Percentiles rank a stretch among this genome's conserved stretches.
Conservation (phyloP, 2,888 invertebrate species). For the Poecilus cupreus region DNA sequence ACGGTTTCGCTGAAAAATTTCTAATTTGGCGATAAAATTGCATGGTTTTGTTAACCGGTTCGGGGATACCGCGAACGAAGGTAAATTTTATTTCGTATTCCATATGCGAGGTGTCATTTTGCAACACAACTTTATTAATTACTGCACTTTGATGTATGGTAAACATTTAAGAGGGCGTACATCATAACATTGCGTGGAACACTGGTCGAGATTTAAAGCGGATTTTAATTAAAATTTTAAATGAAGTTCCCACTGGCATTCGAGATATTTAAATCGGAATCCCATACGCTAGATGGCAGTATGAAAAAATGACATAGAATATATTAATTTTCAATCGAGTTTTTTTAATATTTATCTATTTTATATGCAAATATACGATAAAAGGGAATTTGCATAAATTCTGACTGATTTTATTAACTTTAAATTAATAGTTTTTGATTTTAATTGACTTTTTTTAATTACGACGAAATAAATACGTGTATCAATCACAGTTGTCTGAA, state of each 20-base stretch:
- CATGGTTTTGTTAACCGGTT: not conserved
- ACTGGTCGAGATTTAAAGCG: conserved; percentile 42
- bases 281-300: conserved; percentile 26
- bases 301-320: conserved; percentile 49
- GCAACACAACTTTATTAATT: conserved; percentile 52
- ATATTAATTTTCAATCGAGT: conserved; percentile 53
- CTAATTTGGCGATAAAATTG: not conserved
- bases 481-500: conserved; percentile 29
- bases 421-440: conserved; percentile 50
- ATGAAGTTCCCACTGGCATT: conserved; percentile 46
- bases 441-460: conserved; percentile 50
- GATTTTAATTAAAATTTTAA: conserved; percentile 56
- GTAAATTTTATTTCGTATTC: conserved; percentile 29
- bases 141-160: conserved; percentile 55
- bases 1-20: not conserved
- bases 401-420: conserved; percentile 49
- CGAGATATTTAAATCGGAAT: conserved; percentile 42
- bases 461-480: conserved; percentile 30
- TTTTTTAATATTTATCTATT: conserved; percentile 54
- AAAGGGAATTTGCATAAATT: conserved; percentile 46
- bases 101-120: conserved; percentile 42
- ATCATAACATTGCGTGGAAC: conserved; percentile 49
- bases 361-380: conserved; percentile 53
- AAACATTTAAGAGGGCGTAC: conserved; percentile 52
- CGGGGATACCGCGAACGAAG: not conserved